Evolutionary conservation across 2,113 vertebrate species (phyloP).

Genomic region (Oceanites oceanicus): DNA sequence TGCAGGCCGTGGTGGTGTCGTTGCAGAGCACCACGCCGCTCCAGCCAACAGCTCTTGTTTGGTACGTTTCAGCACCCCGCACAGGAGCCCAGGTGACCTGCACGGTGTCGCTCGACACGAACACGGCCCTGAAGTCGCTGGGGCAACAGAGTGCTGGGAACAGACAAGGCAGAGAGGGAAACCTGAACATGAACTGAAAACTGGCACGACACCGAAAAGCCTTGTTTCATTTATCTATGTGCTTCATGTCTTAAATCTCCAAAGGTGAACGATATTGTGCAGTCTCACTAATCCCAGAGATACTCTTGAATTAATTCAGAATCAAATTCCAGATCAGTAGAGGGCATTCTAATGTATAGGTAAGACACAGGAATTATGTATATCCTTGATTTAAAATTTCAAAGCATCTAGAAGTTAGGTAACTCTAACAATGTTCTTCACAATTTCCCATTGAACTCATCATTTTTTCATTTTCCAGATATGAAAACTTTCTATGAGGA

Average conservation of each 20-base stretch:
- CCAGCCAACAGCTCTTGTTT: conserved; percentile 76
- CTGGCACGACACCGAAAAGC: background rate
- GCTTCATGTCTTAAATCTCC: background rate
- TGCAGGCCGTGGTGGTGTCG: conserved; percentile 82
- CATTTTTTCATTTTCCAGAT: background rate
- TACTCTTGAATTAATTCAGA: background rate
- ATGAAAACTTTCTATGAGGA: background rate
- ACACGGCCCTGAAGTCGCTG: conserved; percentile 67
- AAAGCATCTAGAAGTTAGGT: background rate
- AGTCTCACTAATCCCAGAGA: background rate
- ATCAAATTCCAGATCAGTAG: background rate
- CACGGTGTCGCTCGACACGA: conserved; percentile 82
- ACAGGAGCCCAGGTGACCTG: conserved; percentile 83
- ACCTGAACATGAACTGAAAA: background rate
- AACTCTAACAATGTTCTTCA: background rate
- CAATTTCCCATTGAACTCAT: background rate
- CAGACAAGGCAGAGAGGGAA: background rate
- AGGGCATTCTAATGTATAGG: background rate
- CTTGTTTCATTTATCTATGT: fast-evolving
- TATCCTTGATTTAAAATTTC: background rate
- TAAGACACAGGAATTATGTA: background rate
- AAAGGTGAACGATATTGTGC: background rate
- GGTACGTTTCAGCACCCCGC: conserved; percentile 86
- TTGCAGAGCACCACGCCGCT: conserved; percentile 73
- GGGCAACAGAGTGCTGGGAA: conserved; percentile 90